These are phyloP conservation scores for Nibea albiflora DNA, from an alignment of 2,113 vertebrate genomes.

Conservation along the genomic window DNA sequence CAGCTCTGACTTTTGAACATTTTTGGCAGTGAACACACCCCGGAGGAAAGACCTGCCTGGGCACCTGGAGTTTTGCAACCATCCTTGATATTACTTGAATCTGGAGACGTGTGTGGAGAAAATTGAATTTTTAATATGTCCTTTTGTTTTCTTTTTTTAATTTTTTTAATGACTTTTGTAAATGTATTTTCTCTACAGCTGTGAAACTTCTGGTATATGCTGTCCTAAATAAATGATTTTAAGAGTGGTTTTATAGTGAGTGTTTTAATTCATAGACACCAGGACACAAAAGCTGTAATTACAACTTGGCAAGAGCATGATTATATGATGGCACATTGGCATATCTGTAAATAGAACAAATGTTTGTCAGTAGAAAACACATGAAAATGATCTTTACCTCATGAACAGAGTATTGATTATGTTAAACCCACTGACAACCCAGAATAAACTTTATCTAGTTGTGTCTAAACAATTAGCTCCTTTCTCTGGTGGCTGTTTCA, in stretches of 20 bases:
- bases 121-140: conserved; percentile 54
- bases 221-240: conserved; percentile 77
- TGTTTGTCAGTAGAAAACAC: neutral
- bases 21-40: conserved; percentile 34
- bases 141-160: conserved; percentile 27
- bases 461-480: neutral
- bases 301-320: neutral
- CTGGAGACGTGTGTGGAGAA: conserved; percentile 57
- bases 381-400: neutral
- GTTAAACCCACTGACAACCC: neutral
- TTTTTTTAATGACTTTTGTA: conserved; percentile 77
- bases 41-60: conserved; percentile 31
- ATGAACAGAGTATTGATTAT: neutral
- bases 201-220: conserved; percentile 72
- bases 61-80: conserved; percentile 59
- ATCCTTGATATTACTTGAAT: conserved; percentile 84
- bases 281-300: neutral
- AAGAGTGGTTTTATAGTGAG: conserved; percentile 59
- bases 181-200: conserved; percentile 80
- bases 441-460: neutral
- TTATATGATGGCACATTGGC: neutral
- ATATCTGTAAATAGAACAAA: neutral
- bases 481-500: neutral
- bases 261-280: neutral
- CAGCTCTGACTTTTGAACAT: conserved; percentile 12